Percentiles rank a stretch among this genome's conserved stretches.
Conservation (phyloP, 2,113 vertebrate species). For the Pollimyrus isidori region DNA sequence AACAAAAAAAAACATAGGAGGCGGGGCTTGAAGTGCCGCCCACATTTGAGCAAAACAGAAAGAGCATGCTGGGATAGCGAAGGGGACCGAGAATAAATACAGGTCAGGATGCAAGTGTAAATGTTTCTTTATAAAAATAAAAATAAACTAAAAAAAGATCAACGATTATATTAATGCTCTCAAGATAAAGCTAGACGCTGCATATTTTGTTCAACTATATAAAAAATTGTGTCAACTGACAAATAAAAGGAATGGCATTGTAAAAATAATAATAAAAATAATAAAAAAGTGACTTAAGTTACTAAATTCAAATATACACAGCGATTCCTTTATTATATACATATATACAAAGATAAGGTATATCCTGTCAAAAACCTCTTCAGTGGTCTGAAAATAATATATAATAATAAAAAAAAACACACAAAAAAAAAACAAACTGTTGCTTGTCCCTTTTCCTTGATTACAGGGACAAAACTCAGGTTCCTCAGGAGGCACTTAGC, state of each 20-base stretch:
- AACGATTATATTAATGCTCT: slow-evolving; percentile 48
- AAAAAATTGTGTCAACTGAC: slow-evolving; percentile 49
- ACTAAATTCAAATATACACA: slow-evolving; percentile 98
- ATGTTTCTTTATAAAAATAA: slow-evolving; percentile 37
- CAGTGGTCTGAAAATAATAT: slow-evolving; percentile 41
- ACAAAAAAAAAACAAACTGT: no score
- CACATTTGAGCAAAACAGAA: not conserved
- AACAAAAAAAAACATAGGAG: slow-evolving; percentile 50
- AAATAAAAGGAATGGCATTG: slow-evolving; percentile 75
- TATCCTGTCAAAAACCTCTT: slow-evolving; percentile 46
- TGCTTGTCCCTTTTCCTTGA: not conserved
- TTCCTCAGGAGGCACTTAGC: slow-evolving; percentile 79
- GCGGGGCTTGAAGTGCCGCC: not conserved
- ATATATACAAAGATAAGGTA: slow-evolving; percentile 72
- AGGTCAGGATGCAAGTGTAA: slow-evolving; percentile 36
- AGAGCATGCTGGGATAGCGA: not conserved
- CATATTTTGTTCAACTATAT: slow-evolving; percentile 46
- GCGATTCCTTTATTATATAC: slow-evolving; percentile 89
- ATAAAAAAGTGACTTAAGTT: slow-evolving; percentile 69
- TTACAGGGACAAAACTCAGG: slow-evolving; percentile 47
- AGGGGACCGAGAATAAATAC: slow-evolving; percentile 36
- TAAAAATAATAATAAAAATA: slow-evolving; percentile 40
- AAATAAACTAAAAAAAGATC: slow-evolving; percentile 46
- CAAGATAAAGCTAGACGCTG: slow-evolving; percentile 37
- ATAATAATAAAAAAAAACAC: slow-evolving; percentile 33